phyloP scores from a whole-genome alignment of 2,797 vertebrate species.

The Carcharodon carcharias region DNA sequence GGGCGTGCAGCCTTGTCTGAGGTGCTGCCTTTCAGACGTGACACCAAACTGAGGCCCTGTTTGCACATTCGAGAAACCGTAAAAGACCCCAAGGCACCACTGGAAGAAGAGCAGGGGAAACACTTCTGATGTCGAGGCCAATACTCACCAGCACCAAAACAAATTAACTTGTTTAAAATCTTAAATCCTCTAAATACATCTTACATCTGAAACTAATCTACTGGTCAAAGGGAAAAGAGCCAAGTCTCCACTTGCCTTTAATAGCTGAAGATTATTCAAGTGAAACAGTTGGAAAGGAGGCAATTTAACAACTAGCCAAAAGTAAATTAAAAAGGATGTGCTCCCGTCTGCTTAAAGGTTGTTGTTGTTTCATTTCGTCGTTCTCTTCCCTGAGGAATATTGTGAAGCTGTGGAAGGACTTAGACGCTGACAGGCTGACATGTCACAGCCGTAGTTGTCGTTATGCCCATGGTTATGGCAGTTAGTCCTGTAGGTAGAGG shows the following conservation, averaged over 20 bases:
- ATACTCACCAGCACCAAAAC: neutral
- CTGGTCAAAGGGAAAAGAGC: neutral
- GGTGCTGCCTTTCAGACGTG: neutral
- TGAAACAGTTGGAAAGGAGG: neutral
- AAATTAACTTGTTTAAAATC: conserved; percentile 3
- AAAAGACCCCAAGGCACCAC: neutral
- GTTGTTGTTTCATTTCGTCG: neutral
- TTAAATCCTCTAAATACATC: neutral
- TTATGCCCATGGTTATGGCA: neutral
- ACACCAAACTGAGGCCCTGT: neutral
- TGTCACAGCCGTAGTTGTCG: too few relatives aligned
- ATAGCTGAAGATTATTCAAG: neutral
- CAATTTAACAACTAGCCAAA: neutral
- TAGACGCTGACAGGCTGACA: neutral
- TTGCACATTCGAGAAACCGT: neutral
- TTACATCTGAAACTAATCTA: conserved; percentile 19
- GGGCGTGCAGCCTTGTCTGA: neutral
- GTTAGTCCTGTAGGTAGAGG: neutral
- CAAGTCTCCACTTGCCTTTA: conserved; percentile 1
- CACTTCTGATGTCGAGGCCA: neutral
- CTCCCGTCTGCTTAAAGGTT: neutral
- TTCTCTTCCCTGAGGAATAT: neutral
- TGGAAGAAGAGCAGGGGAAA: neutral
- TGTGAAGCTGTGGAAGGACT: neutral
- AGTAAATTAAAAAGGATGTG: neutral